phyloP scores from a whole-genome alignment of 2,888 invertebrate species.

The Mesochorus sp. region DNA sequence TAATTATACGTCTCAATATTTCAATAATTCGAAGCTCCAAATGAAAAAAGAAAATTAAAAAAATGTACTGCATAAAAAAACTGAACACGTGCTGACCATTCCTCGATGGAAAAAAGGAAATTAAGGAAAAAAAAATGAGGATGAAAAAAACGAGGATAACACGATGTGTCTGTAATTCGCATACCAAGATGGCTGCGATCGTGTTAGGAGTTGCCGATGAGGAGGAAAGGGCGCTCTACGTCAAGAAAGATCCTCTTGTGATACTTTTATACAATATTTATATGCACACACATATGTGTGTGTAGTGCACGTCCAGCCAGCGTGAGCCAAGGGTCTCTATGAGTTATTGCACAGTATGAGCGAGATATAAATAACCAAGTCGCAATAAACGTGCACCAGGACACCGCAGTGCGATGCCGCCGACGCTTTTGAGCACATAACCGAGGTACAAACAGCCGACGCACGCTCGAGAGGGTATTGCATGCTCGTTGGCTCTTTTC shows the following conservation, averaged over 20 bases:
- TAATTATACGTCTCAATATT: no score
- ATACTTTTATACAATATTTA: not conserved
- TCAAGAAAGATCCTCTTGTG: not conserved
- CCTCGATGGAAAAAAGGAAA: no score
- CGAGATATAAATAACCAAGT: conserved; percentile 71
- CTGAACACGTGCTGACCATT: no score
- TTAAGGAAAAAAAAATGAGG: not conserved
- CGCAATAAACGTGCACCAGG: conserved; percentile 63
- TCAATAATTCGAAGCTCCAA: no score
- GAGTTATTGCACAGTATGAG: conserved; percentile 65
- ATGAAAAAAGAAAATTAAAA: no score
- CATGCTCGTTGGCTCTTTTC: not conserved
- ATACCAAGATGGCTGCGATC: conserved; percentile 43
- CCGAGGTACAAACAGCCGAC: not conserved
- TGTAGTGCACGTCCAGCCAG: not conserved
- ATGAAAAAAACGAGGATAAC: not conserved
- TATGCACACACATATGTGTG: not conserved
- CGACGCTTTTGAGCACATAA: not conserved
- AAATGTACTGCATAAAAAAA: no score
- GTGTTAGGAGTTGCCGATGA: conserved; percentile 9
- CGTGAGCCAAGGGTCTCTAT: conserved; percentile 64
- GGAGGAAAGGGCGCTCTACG: conserved; percentile 1
- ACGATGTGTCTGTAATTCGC: not conserved
- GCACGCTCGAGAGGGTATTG: not conserved
- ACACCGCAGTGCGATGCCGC: conserved; percentile 20